These are phyloP conservation scores for Clarias laeviceps DNA, from an alignment of 2,797 vertebrate genomes.

Conservation along the genomic window DNA sequence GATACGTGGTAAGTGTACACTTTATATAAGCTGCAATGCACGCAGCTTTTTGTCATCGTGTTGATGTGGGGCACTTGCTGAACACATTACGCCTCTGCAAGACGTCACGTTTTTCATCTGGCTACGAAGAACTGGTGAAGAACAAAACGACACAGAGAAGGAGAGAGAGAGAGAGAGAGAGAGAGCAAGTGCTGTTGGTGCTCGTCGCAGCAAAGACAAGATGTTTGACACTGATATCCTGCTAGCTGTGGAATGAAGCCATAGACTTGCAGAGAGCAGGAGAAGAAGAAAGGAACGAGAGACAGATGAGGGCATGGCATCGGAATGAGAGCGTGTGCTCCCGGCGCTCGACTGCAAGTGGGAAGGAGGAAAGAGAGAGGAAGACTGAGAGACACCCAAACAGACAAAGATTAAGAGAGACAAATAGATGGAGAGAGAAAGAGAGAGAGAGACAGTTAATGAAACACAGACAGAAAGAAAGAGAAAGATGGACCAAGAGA, in stretches of 20 bases:
- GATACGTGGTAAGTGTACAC: not conserved
- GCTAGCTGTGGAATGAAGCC: not conserved
- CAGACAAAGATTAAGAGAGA: not conserved
- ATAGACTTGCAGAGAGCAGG: not conserved
- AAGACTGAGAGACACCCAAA: not conserved
- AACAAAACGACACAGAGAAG: not conserved
- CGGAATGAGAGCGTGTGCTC: not conserved
- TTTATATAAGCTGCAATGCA: not conserved
- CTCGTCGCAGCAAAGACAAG: not conserved
- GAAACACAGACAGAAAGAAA: not conserved
- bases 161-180: not conserved
- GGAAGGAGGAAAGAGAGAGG: not conserved
- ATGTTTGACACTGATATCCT: constrained; percentile 4
- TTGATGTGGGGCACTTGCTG: not conserved
- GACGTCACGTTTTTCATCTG: not conserved
- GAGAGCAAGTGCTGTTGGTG: not conserved
- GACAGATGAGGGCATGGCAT: constrained; percentile 4
- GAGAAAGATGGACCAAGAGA: constrained; percentile 34
- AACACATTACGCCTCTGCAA: not conserved
- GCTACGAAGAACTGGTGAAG: not conserved
- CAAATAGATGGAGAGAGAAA: not conserved
- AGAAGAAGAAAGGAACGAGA: not conserved
- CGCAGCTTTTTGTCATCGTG: not conserved
- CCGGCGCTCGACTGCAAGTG: not conserved
- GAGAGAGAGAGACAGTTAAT: not conserved